phyloP scores from a whole-genome alignment of 2,797 vertebrate genomes.

The Austrolebias charrua region DNA sequence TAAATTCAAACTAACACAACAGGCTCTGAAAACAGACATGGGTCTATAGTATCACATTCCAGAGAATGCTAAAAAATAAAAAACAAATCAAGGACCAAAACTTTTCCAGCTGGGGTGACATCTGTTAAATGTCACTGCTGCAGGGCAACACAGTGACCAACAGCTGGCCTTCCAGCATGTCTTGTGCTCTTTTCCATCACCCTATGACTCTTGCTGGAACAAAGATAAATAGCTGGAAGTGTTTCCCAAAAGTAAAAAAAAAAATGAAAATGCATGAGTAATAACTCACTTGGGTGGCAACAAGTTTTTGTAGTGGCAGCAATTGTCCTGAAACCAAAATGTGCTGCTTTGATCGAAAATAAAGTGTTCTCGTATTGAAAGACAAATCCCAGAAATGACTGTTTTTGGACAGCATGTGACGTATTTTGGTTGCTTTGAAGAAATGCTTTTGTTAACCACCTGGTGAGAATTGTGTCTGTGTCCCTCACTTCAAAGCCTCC shows the following conservation, averaged over 20 bases:
- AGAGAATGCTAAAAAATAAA: neutral
- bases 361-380: constrained; percentile 29
- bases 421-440: constrained; percentile 56
- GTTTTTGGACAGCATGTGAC: constrained; percentile 43
- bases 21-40: neutral
- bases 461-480: constrained; percentile 43
- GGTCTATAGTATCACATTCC: constrained; percentile 15
- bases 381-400: constrained; percentile 38
- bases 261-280: constrained; percentile 40
- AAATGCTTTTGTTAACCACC: constrained; percentile 56
- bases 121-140: constrained; percentile 50
- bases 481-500: constrained; percentile 68
- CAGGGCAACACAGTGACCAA: constrained; percentile 33
- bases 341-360: constrained; percentile 26
- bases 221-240: constrained; percentile 37
- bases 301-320: neutral
- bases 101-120: constrained; percentile 31
- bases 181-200: constrained; percentile 49
- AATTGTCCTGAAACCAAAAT: constrained; percentile 9
- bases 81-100: neutral
- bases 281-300: constrained; percentile 12
- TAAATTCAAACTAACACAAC: neutral
- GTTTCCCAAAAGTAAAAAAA: constrained; percentile 8
- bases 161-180: constrained; percentile 63
- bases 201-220: constrained; percentile 47